A percentile compares a stretch with the other conserved stretches of the same genome.
phyloP scores from a whole-genome alignment of 2,113 vertebrate species.

The Chroicocephalus ridibundus region DNA sequence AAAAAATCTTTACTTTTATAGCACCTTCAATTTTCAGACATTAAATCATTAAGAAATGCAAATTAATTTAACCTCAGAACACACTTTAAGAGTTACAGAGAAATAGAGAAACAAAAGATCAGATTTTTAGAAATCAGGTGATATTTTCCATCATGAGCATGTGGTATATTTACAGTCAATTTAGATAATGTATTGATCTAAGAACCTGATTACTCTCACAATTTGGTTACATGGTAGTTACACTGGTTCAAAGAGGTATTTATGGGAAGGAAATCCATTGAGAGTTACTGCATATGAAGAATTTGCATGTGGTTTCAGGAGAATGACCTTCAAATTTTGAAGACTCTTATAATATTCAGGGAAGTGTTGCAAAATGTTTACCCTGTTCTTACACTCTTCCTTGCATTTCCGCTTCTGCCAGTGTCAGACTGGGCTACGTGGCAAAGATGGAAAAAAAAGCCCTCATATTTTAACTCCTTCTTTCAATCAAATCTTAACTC shows the following conservation, averaged over 20 bases:
- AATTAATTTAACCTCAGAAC: neutral
- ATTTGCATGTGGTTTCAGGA: neutral
- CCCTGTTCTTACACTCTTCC: neutral
- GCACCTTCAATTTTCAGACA: neutral
- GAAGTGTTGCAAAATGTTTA: neutral
- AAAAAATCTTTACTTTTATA: neutral
- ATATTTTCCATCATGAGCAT: neutral
- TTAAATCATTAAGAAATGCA: neutral
- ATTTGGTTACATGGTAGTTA: neutral
- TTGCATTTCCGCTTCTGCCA: neutral
- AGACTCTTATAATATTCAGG: neutral
- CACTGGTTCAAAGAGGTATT: neutral
- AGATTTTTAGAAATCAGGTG: neutral
- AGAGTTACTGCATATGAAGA: neutral
- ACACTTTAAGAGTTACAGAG: neutral
- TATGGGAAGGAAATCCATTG: neutral
- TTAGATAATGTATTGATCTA: neutral
- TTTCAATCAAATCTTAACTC: neutral
- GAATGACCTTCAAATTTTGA: neutral
- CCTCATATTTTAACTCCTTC: neutral
- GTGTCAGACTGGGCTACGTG: neutral
- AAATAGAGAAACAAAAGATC: neutral
- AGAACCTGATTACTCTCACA: neutral
- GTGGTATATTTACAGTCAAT: neutral
- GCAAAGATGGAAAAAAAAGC: neutral